A percentile compares a stretch with the other conserved stretches of the same genome.
These are phyloP conservation scores for Amphimallon solstitiale DNA, from an alignment of 2,888 invertebrate genomes.

Conservation along the genomic window DNA sequence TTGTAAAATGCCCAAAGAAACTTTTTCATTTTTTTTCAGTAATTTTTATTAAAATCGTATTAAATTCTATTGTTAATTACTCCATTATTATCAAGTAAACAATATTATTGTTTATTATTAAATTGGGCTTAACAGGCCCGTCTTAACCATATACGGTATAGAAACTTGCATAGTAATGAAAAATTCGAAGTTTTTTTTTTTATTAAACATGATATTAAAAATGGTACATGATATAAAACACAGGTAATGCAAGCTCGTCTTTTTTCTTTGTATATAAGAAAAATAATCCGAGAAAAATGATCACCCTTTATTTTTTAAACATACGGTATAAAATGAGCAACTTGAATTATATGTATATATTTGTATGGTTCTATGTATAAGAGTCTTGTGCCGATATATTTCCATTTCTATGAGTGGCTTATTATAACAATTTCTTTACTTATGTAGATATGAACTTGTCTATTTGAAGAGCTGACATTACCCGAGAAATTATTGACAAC, in stretches of 20 bases:
- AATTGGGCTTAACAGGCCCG: slow-evolving; percentile 53
- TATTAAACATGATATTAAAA: slow-evolving; percentile 63
- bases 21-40: slow-evolving; percentile 48
- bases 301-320: too few species aligned
- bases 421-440: slow-evolving; percentile 14
- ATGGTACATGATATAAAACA: slow-evolving; percentile 64
- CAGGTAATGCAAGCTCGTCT: slow-evolving; percentile 57
- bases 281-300: too few species aligned
- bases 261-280: slow-evolving; percentile 20
- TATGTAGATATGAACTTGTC: slow-evolving; percentile 28
- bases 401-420: slow-evolving; percentile 16
- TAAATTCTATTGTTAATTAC: slow-evolving; percentile 62
- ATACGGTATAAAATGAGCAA: slow-evolving; percentile 43
- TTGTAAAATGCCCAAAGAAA: slow-evolving; percentile 62
- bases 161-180: slow-evolving; percentile 60
- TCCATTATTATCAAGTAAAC: slow-evolving; percentile 59
- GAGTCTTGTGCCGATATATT: slow-evolving; percentile 11
- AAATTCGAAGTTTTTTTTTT: slow-evolving; percentile 60
- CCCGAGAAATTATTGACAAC: slow-evolving; percentile 50
- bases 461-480: slow-evolving; percentile 54
- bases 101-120: slow-evolving; percentile 61
- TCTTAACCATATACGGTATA: slow-evolving; percentile 56
- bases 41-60: slow-evolving; percentile 61
- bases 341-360: background rate
- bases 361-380: background rate